phyloP scores from a whole-genome alignment of 2,113 vertebrate genomes.

The Notarius quadriscutis region DNA sequence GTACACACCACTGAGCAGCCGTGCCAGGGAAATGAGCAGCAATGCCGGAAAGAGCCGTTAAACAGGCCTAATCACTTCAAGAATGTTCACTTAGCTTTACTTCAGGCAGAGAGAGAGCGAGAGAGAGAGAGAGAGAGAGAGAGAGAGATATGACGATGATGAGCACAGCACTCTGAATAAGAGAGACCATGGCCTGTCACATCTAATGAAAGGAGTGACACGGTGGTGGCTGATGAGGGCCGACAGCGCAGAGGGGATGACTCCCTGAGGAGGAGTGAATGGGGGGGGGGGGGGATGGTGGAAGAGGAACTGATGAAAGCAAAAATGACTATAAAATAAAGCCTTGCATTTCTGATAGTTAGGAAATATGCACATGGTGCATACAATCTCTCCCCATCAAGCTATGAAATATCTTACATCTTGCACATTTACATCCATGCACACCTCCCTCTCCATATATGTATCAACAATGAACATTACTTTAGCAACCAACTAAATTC shows the following conservation, averaged over 20 bases:
- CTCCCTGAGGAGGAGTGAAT: neutral
- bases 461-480: neutral
- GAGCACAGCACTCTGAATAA: conserved; percentile 60
- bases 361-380: neutral
- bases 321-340: neutral
- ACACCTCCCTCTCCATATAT: neutral
- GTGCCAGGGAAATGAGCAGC: conserved; percentile 35
- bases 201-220: conserved; percentile 58
- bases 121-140: conserved; percentile 28
- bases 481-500: neutral
- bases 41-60: conserved; percentile 56
- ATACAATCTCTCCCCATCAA: neutral
- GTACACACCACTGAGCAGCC: neutral
- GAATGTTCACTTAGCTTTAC: conserved; percentile 58
- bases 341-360: neutral
- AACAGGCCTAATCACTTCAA: conserved; percentile 62
- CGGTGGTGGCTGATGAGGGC: conserved; percentile 56
- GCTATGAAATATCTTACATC: neutral
- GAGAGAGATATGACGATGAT: conserved; percentile 24
- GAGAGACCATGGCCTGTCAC: conserved; percentile 56
- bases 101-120: conserved; percentile 21
- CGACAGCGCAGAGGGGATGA: conserved; percentile 51
- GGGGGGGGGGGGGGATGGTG: neutral
- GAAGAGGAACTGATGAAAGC: neutral
- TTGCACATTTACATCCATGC: neutral